These are phyloP conservation scores for Aphis gossypii DNA, from an alignment of 1,140 invertebrate species.

Conservation along the genomic window DNA sequence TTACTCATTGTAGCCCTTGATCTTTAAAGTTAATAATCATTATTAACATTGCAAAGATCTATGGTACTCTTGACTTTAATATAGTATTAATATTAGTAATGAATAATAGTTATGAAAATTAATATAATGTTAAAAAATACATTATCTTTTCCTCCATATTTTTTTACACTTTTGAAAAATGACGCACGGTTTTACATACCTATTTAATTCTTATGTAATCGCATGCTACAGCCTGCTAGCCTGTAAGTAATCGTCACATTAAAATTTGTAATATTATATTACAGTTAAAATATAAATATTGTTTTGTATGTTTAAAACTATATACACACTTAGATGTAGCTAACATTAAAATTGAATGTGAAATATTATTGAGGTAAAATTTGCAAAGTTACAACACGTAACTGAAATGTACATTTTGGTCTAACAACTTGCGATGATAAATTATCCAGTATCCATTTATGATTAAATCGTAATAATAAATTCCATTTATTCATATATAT, in stretches of 20 bases:
- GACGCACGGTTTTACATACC: neutral
- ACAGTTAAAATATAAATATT: neutral
- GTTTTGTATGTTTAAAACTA: neutral
- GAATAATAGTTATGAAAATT: neutral
- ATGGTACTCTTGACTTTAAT: neutral
- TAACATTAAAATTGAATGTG: too few species aligned
- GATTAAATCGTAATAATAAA: too few species aligned
- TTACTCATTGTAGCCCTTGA: neutral
- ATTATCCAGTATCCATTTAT: too few species aligned
- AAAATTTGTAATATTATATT: neutral
- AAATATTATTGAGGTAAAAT: too few species aligned
- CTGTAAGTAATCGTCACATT: neutral
- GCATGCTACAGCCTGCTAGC: neutral
- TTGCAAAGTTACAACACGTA: too few species aligned
- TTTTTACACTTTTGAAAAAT: neutral
- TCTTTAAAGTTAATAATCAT: neutral
- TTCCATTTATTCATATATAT: too few species aligned
- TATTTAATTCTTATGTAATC: neutral
- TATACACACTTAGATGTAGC: too few species aligned
- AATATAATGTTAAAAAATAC: neutral
- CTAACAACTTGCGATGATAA: too few species aligned
- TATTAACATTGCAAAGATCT: neutral
- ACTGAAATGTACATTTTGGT: too few species aligned
- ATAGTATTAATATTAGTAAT: neutral
- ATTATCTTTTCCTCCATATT: neutral